A percentile compares a stretch with the other conserved stretches of the same genome.
Conservation (phyloP, 2,797 vertebrate genomes). For the Protosalanx chinensis region DNA sequence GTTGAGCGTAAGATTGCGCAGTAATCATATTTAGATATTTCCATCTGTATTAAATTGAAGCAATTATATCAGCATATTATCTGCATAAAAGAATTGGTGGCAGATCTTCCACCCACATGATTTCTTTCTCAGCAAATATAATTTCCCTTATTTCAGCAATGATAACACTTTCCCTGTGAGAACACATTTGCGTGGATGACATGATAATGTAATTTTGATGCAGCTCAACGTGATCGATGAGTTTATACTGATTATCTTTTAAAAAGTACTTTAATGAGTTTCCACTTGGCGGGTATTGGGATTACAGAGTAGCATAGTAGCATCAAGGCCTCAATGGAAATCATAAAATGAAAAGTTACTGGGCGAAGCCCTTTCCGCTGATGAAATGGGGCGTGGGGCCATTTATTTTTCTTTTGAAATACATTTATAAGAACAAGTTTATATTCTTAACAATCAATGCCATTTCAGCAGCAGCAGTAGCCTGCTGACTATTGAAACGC, state of each 20-base stretch:
- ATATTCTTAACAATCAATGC: too few relatives aligned
- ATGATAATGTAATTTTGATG: conserved; percentile 26
- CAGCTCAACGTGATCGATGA: conserved; percentile 20
- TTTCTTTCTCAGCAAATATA: not conserved
- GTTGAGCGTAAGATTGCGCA: not conserved
- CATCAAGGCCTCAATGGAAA: not conserved
- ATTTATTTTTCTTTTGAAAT: too few relatives aligned
- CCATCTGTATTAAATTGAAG: not conserved
- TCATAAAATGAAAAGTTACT: too few relatives aligned
- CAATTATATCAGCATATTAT: conserved; percentile 1
- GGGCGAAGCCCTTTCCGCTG: too few relatives aligned
- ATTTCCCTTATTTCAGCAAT: conserved; percentile 4
- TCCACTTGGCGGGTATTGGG: conserved; percentile 27
- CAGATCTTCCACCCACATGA: not conserved
- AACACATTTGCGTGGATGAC: conserved; percentile 19
- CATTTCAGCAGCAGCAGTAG: too few relatives aligned
- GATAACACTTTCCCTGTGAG: conserved; percentile 11
- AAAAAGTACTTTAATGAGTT: conserved; percentile 43
- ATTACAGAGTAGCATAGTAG: not conserved
- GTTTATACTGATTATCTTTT: conserved; percentile 21
- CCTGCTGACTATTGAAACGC: too few relatives aligned
- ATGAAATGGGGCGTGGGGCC: too few relatives aligned
- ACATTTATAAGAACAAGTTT: too few relatives aligned
- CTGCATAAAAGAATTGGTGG: conserved; percentile 3
- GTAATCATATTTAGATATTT: not conserved